Evolutionary conservation across 2,113 vertebrate genomes (phyloP), one percentile per base, ranked within the genome.

Genomic region (Melanerpes formicivorus): DNA sequence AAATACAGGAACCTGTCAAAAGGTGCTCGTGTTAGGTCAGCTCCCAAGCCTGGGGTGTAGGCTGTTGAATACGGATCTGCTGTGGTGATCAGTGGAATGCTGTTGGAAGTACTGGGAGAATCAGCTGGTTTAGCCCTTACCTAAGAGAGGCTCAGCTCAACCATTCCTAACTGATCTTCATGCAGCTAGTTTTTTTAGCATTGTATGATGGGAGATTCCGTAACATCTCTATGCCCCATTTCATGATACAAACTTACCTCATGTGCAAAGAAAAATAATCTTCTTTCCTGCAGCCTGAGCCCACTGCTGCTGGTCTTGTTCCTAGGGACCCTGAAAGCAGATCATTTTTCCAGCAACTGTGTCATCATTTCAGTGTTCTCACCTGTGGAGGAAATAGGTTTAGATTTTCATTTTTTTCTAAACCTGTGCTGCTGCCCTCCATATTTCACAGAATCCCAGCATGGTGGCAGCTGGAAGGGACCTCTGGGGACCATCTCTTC

Each of bases 331-430:
- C 0, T 26, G 70, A 75, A 63, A 75, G 25, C 6, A 62, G 22
- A 17, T 77, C 12, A 10, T 30, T 64, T 91, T 17, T 60, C 58
- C 48, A 94, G 80, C 58, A 93, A 14, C 22, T 0, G 1, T 18
- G 11, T 46, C 0, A 0, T 79, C 30, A 34, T 30, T 48, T 74
- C 73, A 52, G 26, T 22, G 4, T 48, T 67, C 32, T 78, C 18
- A 54, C 2, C 8, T 37, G 37, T 78, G 66, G 18, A 67, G 16
- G 30, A 79, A 92, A 72, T 26, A 72, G 65, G 19, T 64, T 81
- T 4, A 60, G 54, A 67, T 84, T 37, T 67, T 62, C 8, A 44
- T 14, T 11, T 65, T 88, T 92, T 92, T 74, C 79, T 93, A 30
- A 84, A 64, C 18, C 18, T 22, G 15, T 3, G 7, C 14, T 59